phyloP scores from a whole-genome alignment of 2,113 vertebrate genomes.

The Malurus alboscapulatus region DNA sequence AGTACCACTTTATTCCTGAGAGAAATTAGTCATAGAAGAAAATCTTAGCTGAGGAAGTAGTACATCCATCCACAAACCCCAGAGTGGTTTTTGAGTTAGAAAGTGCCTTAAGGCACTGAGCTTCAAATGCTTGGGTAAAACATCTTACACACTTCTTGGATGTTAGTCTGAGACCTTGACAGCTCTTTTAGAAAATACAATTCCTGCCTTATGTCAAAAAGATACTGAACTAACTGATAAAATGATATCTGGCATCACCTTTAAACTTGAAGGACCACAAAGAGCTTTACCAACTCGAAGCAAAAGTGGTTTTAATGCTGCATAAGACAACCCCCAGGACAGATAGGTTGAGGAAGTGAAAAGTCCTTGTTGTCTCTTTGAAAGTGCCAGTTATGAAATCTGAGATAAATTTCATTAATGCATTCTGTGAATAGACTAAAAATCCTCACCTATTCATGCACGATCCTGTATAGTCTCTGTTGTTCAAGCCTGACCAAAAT shows the following conservation, averaged over 20 bases:
- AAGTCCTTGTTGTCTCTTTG: background rate
- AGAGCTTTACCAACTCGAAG: background rate
- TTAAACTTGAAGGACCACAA: background rate
- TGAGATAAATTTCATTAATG: background rate
- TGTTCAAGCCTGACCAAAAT: background rate
- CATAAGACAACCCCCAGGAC: background rate
- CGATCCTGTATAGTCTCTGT: background rate
- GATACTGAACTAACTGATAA: background rate
- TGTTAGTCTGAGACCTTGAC: background rate
- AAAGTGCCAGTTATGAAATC: background rate
- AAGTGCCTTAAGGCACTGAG: background rate
- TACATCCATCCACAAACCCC: background rate
- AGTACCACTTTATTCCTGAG: background rate
- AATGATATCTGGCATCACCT: background rate
- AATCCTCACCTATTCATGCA: background rate
- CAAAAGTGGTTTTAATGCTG: background rate
- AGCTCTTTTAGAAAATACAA: background rate
- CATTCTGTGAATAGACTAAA: background rate
- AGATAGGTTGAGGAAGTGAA: background rate
- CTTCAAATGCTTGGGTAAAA: background rate
- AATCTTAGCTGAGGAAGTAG: background rate
- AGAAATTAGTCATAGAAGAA: slow-evolving; percentile 6
- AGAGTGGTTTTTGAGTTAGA: background rate
- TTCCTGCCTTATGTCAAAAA: background rate
- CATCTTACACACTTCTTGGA: background rate